These are phyloP conservation scores for Zalophus californianus DNA, from an alignment of 2,797 vertebrate genomes.

Conservation along the genomic window DNA sequence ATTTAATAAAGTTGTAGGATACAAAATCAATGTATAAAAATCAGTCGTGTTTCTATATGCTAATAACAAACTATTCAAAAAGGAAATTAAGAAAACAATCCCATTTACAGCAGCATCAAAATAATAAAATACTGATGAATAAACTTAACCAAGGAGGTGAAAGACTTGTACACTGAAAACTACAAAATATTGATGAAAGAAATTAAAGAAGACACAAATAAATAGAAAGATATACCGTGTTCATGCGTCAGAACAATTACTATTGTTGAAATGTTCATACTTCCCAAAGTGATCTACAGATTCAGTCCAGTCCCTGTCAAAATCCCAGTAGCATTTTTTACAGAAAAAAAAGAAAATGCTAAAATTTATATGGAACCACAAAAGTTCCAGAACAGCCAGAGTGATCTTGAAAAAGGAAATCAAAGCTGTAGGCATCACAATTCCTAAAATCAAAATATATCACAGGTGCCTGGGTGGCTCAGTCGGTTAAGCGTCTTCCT, in stretches of 20 bases:
- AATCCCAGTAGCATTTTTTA: background rate
- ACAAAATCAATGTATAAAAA: background rate
- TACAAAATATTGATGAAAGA: background rate
- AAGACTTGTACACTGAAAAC: background rate
- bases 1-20: background rate
- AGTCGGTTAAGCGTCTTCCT: too few relatives aligned
- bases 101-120: background rate
- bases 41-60: background rate
- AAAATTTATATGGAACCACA: background rate
- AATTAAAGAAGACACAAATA: background rate
- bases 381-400: background rate
- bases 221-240: background rate
- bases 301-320: background rate
- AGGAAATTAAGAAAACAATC: background rate
- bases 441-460: background rate
- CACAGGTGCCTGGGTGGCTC: background rate
- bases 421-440: background rate
- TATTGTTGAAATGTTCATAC: background rate
- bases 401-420: background rate
- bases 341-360: background rate
- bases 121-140: background rate
- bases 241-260: background rate
- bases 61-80: background rate
- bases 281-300: background rate
- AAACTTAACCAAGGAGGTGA: background rate